Evolutionary conservation across 1,140 invertebrate species (phyloP), one percentile per base, ranked within the genome.

Genomic region (Bombus polaris): DNA sequence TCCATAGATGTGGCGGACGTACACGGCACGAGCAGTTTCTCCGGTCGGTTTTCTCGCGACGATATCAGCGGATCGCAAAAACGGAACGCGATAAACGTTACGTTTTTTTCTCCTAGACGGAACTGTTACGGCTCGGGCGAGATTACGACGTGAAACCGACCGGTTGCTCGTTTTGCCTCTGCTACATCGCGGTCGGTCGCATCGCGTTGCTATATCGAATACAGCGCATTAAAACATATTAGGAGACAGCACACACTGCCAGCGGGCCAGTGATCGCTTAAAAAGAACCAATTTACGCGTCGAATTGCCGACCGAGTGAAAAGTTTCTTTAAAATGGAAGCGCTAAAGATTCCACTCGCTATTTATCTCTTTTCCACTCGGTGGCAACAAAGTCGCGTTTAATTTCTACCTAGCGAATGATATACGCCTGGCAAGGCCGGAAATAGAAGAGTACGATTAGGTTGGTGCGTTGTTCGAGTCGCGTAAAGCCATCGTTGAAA

Each of bases 31-130:
- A 47, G 47, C 47, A 53, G 18, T 18, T 53, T 6, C 47, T 53
- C 47, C 47, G 47, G 47, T 53, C 5, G 47, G 47, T 53, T 22
- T 22, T 53, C 18, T 22, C 47, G 47, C 18, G 47, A 28, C 25
- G 28, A 18, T 28, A 47, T 10, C 28, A 1, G 4, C 12, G 74
- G 1, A 59, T 76, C 53, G 53, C 35, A 35, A 57, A 57, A 76
- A 76, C 74, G 44, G 74, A 37, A 57, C 44, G 74, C 74, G 59
- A 76, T 39, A 37, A 76, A 59, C 74, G 47, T 76, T 76, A 42
- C 22, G 32, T 25, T 32, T 76, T 75, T 57, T 76, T 15, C 47
- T 32, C 42, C 71, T 42, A n/a, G 13, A 28, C 35, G 47, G 8
- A 76, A 76, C 53, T 59, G 35, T 76, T 59, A 39, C 74, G 35